A percentile compares a stretch with the other conserved stretches of the same genome.
These are phyloP conservation scores for Chloromyia formosa DNA, from an alignment of 2,888 invertebrate genomes.

Conservation along the genomic window DNA sequence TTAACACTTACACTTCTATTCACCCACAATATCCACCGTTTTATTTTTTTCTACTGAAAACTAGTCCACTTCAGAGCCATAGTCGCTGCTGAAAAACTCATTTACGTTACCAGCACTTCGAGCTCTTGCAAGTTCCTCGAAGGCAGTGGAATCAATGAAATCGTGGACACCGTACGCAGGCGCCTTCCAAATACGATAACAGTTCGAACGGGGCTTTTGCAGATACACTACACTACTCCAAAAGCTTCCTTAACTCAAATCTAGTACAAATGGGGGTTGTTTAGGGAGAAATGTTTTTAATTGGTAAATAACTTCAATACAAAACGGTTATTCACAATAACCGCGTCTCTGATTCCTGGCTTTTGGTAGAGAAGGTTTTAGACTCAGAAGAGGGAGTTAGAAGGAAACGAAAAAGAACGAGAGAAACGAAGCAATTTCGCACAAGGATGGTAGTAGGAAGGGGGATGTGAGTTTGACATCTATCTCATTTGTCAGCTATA, in stretches of 20 bases:
- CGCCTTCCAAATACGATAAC: slow-evolving; percentile 3
- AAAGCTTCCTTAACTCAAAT: neutral
- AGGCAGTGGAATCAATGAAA: slow-evolving; percentile 1
- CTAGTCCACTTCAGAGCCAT: slow-evolving; percentile 7
- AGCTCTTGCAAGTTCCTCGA: neutral
- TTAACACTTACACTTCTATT: neutral
- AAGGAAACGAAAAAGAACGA: no score
- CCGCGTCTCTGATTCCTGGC: no score
- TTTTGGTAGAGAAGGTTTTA: no score
- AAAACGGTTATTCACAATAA: no score
- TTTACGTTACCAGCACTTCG: neutral
- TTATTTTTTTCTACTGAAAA: slow-evolving; percentile 1
- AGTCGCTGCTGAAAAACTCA: neutral
- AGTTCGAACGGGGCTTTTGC: neutral
- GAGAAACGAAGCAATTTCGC: no score
- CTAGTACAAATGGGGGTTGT: neutral
- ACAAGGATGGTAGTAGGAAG: no score
- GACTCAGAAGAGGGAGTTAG: no score
- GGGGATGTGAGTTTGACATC: no score
- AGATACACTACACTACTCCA: neutral
- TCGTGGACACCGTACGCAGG: neutral
- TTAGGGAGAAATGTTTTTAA: no score
- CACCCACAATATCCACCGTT: neutral
- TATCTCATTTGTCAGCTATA: no score
- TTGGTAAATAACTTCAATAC: no score